Conservation (phyloP, 2,888 invertebrate genomes). For the Anagyrus pseudococci region DNA sequence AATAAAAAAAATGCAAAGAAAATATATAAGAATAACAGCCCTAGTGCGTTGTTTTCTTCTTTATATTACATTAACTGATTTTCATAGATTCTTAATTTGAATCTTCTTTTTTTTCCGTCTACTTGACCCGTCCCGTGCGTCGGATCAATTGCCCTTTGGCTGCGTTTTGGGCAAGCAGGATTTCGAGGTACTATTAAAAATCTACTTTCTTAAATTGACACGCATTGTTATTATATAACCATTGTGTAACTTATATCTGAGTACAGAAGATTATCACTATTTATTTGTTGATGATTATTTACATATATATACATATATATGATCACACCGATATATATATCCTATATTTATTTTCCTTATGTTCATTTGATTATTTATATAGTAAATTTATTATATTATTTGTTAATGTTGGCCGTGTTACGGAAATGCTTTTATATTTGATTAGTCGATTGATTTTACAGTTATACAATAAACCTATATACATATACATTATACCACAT, state of each 20-base stretch:
- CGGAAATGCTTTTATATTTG: conserved; percentile 55
- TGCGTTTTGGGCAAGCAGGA: conserved; percentile 76
- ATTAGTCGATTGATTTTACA: conserved; percentile 23
- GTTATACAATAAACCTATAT: neutral
- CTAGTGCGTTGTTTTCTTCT: too few relatives aligned
- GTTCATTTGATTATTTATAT: conserved; percentile 16
- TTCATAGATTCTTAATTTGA: conserved; percentile 37
- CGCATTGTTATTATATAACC: conserved; percentile 40
- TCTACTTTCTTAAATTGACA: conserved; percentile 56
- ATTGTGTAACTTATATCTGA: conserved; percentile 40
- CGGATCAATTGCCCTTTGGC: conserved; percentile 58
- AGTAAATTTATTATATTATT: conserved; percentile 31
- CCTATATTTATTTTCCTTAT: conserved; percentile 18
- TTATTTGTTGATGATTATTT: conserved; percentile 38
- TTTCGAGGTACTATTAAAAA: conserved; percentile 77
- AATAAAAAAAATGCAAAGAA: too few relatives aligned
- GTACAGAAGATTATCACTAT: conserved; percentile 37
- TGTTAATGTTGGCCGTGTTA: conserved; percentile 58
- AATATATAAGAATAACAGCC: too few relatives aligned
- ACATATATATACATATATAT: too few relatives aligned
- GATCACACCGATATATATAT: conserved; percentile 27
- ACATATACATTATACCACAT: neutral
- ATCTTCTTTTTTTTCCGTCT: conserved; percentile 61
- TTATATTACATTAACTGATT: conserved; percentile 23
- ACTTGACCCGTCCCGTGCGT: conserved; percentile 70